phyloP scores from a whole-genome alignment of 2,113 vertebrate genomes.

The Nasalis larvatus region DNA sequence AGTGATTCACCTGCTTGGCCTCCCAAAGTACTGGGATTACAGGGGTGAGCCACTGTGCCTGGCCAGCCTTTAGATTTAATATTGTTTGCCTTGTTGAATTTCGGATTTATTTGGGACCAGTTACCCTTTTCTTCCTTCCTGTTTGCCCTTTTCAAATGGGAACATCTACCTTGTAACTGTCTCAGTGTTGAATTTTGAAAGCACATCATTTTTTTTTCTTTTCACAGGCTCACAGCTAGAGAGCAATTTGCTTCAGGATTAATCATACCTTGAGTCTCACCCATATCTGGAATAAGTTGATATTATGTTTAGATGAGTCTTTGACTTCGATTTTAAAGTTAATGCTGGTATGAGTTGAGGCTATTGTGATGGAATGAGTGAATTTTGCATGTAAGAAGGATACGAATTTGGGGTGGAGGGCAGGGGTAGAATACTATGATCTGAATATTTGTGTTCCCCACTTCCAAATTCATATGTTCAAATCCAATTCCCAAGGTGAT shows the following conservation, averaged over 20 bases:
- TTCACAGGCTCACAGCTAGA: background rate
- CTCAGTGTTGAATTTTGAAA: background rate
- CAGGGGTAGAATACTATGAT: background rate
- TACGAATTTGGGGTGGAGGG: background rate
- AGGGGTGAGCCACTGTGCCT: too few species aligned
- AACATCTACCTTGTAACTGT: background rate
- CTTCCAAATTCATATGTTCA: background rate
- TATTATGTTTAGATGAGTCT: background rate
- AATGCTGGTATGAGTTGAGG: background rate
- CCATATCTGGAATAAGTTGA: background rate
- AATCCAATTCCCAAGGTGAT: background rate
- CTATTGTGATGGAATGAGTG: background rate
- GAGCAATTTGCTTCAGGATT: background rate
- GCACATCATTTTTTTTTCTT: background rate
- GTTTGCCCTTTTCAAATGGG: background rate
- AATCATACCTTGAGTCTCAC: background rate
- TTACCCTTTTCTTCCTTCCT: background rate
- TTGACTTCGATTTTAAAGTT: background rate
- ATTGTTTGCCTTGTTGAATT: background rate
- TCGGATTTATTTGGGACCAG: background rate
- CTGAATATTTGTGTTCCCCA: background rate
- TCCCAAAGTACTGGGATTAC: too few species aligned
- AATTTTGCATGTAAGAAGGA: background rate
- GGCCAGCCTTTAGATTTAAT: background rate
- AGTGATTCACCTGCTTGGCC: too few species aligned